These are phyloP conservation scores for Seira sanloemensis DNA, from an alignment of 2,888 invertebrate genomes.

Conservation along the genomic window DNA sequence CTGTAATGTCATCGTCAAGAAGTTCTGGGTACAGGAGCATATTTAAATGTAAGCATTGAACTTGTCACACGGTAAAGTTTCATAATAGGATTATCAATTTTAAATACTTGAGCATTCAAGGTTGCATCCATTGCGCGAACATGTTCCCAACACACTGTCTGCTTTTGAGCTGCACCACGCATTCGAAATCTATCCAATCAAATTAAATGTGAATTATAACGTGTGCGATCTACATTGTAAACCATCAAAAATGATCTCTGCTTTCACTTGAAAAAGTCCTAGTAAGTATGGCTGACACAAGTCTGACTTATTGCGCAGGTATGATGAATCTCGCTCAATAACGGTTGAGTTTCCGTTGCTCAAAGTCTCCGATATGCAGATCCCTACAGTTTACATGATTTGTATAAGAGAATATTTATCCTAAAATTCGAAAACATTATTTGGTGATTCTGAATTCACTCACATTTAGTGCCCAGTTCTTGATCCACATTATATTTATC, in stretches of 20 bases:
- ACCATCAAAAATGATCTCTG: no score
- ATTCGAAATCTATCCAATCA: slow-evolving; percentile 34
- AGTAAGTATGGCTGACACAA: not conserved
- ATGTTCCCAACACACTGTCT: slow-evolving; percentile 14
- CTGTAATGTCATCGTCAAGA: slow-evolving; percentile 42
- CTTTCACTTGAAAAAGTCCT: slow-evolving; percentile 46
- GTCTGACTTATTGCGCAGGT: not conserved
- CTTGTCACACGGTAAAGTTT: not conserved
- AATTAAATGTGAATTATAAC: not conserved
- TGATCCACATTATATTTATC: not conserved
- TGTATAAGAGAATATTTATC: no score
- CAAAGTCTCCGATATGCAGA: not conserved
- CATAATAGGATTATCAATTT: not conserved
- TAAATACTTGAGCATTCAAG: slow-evolving; percentile 34
- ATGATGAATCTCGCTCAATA: not conserved
- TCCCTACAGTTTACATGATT: no score
- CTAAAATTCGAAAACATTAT: no score
- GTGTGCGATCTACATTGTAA: not conserved
- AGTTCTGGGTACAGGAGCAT: slow-evolving; percentile 18
- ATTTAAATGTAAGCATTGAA: no score
- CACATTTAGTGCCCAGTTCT: not conserved
- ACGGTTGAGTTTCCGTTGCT: not conserved
- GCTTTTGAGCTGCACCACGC: slow-evolving; percentile 23
- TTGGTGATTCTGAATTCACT: no score
- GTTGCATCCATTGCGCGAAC: slow-evolving; percentile 25